Evolutionary conservation across 2,888 invertebrate species (phyloP).

Genomic region (Epicampocera succincta): DNA sequence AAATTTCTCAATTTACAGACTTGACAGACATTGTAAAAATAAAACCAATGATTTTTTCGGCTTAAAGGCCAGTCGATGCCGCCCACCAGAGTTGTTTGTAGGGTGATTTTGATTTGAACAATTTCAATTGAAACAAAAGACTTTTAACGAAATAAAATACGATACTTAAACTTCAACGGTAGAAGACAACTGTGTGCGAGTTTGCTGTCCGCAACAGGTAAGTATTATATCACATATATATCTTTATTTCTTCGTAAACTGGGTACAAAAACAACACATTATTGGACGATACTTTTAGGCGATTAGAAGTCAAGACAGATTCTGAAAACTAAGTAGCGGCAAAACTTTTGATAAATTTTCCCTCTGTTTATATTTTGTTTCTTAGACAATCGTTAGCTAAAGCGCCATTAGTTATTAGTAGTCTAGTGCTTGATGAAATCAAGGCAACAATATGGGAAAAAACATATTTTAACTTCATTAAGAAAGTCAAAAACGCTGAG

Average conservation of each 20-base stretch:
- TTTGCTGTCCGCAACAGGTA: slow-evolving; percentile 29
- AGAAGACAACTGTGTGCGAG: slow-evolving; percentile 29
- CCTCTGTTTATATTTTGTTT: not conserved
- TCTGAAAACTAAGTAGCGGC: slow-evolving; percentile 56
- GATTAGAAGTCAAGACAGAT: slow-evolving; percentile 36
- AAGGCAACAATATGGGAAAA: slow-evolving; percentile 29
- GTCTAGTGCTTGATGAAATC: slow-evolving; percentile 54
- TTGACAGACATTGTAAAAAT: no score
- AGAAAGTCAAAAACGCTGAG: slow-evolving; percentile 1
- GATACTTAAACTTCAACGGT: slow-evolving; percentile 36
- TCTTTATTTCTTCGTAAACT: slow-evolving; percentile 47
- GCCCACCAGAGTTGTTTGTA: not conserved
- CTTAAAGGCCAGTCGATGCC: no score
- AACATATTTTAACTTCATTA: slow-evolving; percentile 23
- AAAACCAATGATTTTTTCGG: no score
- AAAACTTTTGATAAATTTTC: slow-evolving; percentile 59
- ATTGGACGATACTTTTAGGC: slow-evolving; percentile 39
- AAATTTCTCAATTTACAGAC: no score
- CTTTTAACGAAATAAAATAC: slow-evolving; percentile 47
- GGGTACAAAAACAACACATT: slow-evolving; percentile 29
- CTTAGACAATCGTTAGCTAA: slow-evolving; percentile 51
- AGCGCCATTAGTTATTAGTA: slow-evolving; percentile 65
- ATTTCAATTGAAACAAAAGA: slow-evolving; percentile 20
- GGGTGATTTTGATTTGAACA: slow-evolving; percentile 7
- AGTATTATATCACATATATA: slow-evolving; percentile 57